Percentiles rank a stretch among this genome's conserved stretches.
Evolutionary conservation across 1,140 invertebrate species (phyloP).

Genomic region (Scaptomyza pallida): DNA sequence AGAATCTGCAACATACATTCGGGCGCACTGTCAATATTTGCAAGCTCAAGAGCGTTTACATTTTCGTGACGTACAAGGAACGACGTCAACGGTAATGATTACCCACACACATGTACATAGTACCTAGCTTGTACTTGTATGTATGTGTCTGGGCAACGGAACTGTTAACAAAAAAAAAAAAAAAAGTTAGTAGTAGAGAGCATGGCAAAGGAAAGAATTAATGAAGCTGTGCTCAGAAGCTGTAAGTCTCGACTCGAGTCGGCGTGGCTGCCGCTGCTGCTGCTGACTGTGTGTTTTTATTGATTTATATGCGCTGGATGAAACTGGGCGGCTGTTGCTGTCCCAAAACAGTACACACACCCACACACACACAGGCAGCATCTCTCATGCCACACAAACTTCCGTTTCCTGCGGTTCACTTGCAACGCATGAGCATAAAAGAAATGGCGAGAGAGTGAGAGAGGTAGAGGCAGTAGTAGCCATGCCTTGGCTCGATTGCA

Average conservation of each 20-base stretch:
- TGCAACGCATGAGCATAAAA: constrained; percentile 37
- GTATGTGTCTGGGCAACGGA: constrained; percentile 30
- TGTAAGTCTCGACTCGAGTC: constrained; percentile 36
- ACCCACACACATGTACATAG: constrained; percentile 17
- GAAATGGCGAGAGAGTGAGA: constrained; percentile 14
- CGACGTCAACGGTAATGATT: constrained; percentile 36
- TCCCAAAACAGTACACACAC: constrained; percentile 60
- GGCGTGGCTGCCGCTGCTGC: constrained; percentile 20
- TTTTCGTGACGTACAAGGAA: constrained; percentile 31
- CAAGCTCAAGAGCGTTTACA: constrained; percentile 46
- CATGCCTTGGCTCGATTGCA: constrained; percentile 44
- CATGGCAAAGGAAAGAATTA: constrained; percentile 52
- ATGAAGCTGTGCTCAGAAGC: constrained; percentile 48
- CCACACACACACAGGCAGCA: constrained; percentile 18
- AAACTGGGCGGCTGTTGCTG: constrained; percentile 70
- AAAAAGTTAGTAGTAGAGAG: constrained; percentile 14
- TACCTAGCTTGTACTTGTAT: constrained; percentile 38
- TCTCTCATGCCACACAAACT: constrained; percentile 52
- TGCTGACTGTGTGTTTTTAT: constrained; percentile 73
- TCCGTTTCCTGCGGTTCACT: constrained; percentile 68
- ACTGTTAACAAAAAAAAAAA: constrained; percentile 27
- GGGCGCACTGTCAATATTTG: constrained; percentile 56
- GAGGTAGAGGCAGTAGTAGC: background rate
- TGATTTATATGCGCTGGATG: constrained; percentile 73
- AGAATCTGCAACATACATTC: constrained; percentile 60